Evolutionary conservation across 2,113 vertebrate genomes (phyloP).

Genomic region (Syngnathus typhle): DNA sequence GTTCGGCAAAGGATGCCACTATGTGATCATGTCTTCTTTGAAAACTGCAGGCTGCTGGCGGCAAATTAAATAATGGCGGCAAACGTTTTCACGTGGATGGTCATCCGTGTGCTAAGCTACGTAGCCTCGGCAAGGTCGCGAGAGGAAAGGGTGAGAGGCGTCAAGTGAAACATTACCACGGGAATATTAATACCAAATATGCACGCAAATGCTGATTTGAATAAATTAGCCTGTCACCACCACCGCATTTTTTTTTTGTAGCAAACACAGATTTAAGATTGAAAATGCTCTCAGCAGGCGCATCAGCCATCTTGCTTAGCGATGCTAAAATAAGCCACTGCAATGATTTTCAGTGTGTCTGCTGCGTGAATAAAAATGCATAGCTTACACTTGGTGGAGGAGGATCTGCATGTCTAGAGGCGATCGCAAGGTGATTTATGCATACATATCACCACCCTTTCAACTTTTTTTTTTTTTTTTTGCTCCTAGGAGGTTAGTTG

Average conservation of each 20-base stretch:
- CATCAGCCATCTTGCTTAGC: background rate
- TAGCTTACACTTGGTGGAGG: slow-evolving; percentile 13
- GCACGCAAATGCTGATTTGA: background rate
- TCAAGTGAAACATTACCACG: background rate
- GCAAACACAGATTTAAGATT: background rate
- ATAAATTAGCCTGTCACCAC: background rate
- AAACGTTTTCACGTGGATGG: too few relatives aligned
- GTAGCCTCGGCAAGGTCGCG: background rate
- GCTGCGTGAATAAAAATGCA: slow-evolving; percentile 22
- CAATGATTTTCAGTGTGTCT: slow-evolving; percentile 13
- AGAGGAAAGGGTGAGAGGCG: background rate
- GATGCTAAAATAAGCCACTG: background rate
- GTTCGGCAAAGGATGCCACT: background rate
- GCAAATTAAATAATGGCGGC: background rate
- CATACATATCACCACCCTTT: background rate
- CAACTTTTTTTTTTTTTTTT: background rate
- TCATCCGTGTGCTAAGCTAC: background rate
- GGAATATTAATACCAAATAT: background rate
- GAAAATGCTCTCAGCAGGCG: background rate
- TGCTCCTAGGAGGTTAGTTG: background rate
- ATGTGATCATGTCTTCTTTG: background rate
- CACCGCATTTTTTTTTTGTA: background rate
- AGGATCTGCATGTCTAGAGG: slow-evolving; percentile 21
- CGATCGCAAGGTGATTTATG: slow-evolving; percentile 1
- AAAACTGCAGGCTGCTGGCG: background rate